Evolutionary conservation across 1,140 invertebrate genomes (phyloP).

Genomic region (Cyphomyrmex costatus): DNA sequence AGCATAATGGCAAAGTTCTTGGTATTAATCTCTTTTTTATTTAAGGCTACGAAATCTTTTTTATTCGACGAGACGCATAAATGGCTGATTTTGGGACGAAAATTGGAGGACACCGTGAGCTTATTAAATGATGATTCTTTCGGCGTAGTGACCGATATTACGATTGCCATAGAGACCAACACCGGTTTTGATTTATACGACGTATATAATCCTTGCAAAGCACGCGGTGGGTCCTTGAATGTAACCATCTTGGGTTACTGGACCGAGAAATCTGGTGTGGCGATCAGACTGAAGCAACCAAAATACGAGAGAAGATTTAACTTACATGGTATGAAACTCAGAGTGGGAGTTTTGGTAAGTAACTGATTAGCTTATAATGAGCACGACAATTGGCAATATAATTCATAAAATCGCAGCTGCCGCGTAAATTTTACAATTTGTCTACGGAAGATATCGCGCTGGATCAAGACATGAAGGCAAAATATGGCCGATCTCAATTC

Average conservation of each 20-base stretch:
- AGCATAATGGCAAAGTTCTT: neutral
- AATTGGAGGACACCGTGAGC: slow-evolving; percentile 41
- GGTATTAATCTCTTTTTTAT: slow-evolving; percentile 12
- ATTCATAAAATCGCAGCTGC: slow-evolving; percentile 38
- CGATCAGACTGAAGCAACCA: slow-evolving; percentile 46
- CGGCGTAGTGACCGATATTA: slow-evolving; percentile 62
- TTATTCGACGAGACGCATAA: slow-evolving; percentile 70
- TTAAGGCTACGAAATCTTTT: slow-evolving; percentile 61
- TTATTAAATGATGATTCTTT: slow-evolving; percentile 65
- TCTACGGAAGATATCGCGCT: slow-evolving; percentile 57
- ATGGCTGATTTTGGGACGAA: slow-evolving; percentile 68
- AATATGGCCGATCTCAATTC: slow-evolving; percentile 69
- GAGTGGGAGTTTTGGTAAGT: slow-evolving; percentile 69
- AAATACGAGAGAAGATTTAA: slow-evolving; percentile 69
- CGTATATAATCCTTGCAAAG: slow-evolving; percentile 74
- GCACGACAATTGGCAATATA: neutral
- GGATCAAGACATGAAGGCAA: slow-evolving; percentile 52
- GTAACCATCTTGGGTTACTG: slow-evolving; percentile 67
- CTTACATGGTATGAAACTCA: slow-evolving; percentile 70
- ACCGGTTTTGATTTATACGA: slow-evolving; percentile 67
- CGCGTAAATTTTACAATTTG: slow-evolving; percentile 52
- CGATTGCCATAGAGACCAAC: slow-evolving; percentile 54
- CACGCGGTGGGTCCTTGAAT: slow-evolving; percentile 68
- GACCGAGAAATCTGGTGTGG: slow-evolving; percentile 52
- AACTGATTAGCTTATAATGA: neutral